These are phyloP conservation scores for Acholoe squamosa DNA, from an alignment of 2,888 invertebrate genomes.

Conservation along the genomic window DNA sequence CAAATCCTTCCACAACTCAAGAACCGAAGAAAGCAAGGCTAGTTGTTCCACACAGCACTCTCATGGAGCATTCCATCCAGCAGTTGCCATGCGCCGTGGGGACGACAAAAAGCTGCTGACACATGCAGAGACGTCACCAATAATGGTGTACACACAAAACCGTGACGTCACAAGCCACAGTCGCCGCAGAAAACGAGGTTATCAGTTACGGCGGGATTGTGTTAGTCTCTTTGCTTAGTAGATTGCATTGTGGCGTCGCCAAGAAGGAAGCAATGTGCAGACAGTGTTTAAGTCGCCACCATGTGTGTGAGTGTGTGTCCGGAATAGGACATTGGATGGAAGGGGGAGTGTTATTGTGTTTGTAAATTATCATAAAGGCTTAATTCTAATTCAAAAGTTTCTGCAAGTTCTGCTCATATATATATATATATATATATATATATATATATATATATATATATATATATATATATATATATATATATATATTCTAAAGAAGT, in stretches of 20 bases:
- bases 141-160: conserved; percentile 21
- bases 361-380: too few relatives aligned
- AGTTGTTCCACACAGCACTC: not conserved
- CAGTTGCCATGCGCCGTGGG: not conserved
- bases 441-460: too few relatives aligned
- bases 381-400: too few relatives aligned
- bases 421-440: too few relatives aligned
- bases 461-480: too few relatives aligned
- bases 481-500: too few relatives aligned
- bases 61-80: not conserved
- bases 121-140: conserved; percentile 27
- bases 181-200: conserved; percentile 3
- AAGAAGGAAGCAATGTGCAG: not conserved
- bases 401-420: too few relatives aligned
- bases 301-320: too few relatives aligned
- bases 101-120: not conserved
- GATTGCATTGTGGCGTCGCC: not conserved
- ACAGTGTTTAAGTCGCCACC: not conserved
- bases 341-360: too few relatives aligned
- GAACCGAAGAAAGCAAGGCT: too few relatives aligned
- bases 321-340: not conserved
- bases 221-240: conserved; percentile 27
- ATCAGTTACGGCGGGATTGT: not conserved
- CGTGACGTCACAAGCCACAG: conserved; percentile 12
- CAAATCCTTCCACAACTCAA: too few relatives aligned